Evolutionary conservation across 2,113 vertebrate genomes (phyloP), one percentile per base, ranked within the genome.

Genomic region (Progne subis): DNA sequence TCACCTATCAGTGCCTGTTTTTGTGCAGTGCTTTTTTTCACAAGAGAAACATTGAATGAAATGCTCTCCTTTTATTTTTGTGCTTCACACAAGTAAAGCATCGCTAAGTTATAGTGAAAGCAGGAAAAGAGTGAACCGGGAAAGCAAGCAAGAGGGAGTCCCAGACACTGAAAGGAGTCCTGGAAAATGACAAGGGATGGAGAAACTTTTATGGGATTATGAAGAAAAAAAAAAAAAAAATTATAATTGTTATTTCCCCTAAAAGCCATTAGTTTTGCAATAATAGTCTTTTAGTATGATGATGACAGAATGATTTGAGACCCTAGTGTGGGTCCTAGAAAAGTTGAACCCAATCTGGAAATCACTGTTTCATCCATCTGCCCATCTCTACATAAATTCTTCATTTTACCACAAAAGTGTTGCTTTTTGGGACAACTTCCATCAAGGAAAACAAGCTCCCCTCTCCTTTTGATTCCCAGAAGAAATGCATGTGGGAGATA

Each of bases 281-380:
- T 67, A 86, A 86, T 44, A 65, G 69, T 50, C 47, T 65, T 72
- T 70, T 81, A 78, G 79, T 39, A 34, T 55, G 44, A 52, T 56
- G 86, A 92, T 92, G 92, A 90, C 88, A 94, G 79, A 83, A 86
- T 71, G 19, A 86, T 93, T 34, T 69, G 60, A 86, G 43, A 65
- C 32, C 41, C n/a, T 63, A 93, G 47, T 5, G 3, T 84, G 56
- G 64, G 86, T 67, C 60, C 47, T 84, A 44, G 69, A 63, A 92
- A 92, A 92, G 24, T 4, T 92, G 50, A 86, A 75, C 21, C 12
- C 64, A 9, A 31, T 86, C 76, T 88, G 71, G 67, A 92, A 93
- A 82, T 46, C 1, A 1, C 34, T 55, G 24, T 34, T 94, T 83
- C 68, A 60, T 81, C 72, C 52, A 41, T 88, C 68, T 86, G 59